Percentiles rank a stretch among this genome's conserved stretches.
Evolutionary conservation across 30 jellyfish, hydroid and myxozoan species (phyloP).

Genomic region (Pelagia noctiluca): DNA sequence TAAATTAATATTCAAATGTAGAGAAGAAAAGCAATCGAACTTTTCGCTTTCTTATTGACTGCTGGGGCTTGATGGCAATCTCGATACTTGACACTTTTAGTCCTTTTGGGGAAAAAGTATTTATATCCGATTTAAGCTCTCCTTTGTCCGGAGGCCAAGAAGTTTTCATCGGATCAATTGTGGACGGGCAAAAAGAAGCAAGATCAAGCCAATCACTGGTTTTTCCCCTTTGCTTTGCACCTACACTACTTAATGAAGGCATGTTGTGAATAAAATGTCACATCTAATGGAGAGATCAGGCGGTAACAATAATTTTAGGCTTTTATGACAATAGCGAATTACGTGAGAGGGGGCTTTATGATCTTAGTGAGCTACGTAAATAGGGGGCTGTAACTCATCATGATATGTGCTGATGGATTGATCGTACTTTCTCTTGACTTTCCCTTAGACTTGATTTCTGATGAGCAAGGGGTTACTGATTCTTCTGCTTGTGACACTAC

Average conservation of each 20-base stretch:
- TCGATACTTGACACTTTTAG: too few relatives aligned
- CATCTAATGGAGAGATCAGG: slow-evolving; percentile 4
- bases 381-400: not conserved
- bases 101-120: not conserved
- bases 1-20: not conserved
- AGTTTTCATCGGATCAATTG: not conserved
- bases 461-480: slow-evolving; percentile 3
- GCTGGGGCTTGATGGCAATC: too few relatives aligned
- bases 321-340: not conserved
- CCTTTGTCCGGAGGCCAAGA: slow-evolving; percentile 1
- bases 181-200: slow-evolving; percentile 8
- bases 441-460: not conserved
- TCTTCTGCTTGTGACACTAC: slow-evolving; percentile 3
- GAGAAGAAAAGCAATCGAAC: not conserved
- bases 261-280: not conserved
- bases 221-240: slow-evolving; percentile 4
- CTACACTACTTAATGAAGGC: slow-evolving; percentile 1
- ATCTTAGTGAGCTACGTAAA: not conserved
- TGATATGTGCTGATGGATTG: not conserved
- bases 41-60: too few relatives aligned
- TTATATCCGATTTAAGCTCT: not conserved
- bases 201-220: not conserved
- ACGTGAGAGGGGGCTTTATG: slow-evolving; percentile 5
- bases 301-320: not conserved
- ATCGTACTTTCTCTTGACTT: not conserved